Evolutionary conservation across 2,888 invertebrate species (phyloP), one percentile per base, ranked within the genome.

Genomic region (Limnephilus marmoratus): DNA sequence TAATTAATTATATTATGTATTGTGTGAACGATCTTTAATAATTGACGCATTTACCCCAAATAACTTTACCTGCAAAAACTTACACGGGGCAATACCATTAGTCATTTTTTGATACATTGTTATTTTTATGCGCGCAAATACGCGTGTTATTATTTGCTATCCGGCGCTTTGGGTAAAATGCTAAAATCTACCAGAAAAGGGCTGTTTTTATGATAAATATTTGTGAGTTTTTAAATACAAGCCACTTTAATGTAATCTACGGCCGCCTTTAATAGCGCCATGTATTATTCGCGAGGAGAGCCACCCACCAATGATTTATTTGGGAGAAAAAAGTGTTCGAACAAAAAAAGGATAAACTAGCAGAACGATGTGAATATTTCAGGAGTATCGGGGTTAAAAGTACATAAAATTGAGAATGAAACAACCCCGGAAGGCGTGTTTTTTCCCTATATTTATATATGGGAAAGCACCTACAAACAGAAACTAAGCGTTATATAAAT

Each of bases 241-340:
- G 45, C 86, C 45, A 29, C 45, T 45, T 41, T 86, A 45, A 45
- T 29, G 45, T 45, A 86, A 86, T 86, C 45, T 86, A 86, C 29
- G 45, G 41, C 11, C 9, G 41, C 86, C 13, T 41, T 86, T 41
- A 86, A 86, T 29, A 45, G n/a, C 45, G n/a, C 45, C 86, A 45
- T 45, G 86, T 45, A 29, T 68, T 68, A 68, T 86, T 86, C n/a
- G 49, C n/a, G 18, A 86, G 41, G 29, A 49, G 86, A 86, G 37
- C 49, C 49, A 86, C 7, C 29, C n/a, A 45, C 7, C 37, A 29
- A 86, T 86, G 86, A 86, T 86, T 86, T 86, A 86, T 45, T 37
- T 49, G n/a, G 24, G 86, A 45, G 86, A 86, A 86, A 86, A 49
- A 86, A 85, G 85, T 85, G 45, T 85, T 41, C 85, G 34, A 45